Evolutionary conservation across 2,888 invertebrate species (phyloP).

Genomic region (Hemicrepidius hirtus): DNA sequence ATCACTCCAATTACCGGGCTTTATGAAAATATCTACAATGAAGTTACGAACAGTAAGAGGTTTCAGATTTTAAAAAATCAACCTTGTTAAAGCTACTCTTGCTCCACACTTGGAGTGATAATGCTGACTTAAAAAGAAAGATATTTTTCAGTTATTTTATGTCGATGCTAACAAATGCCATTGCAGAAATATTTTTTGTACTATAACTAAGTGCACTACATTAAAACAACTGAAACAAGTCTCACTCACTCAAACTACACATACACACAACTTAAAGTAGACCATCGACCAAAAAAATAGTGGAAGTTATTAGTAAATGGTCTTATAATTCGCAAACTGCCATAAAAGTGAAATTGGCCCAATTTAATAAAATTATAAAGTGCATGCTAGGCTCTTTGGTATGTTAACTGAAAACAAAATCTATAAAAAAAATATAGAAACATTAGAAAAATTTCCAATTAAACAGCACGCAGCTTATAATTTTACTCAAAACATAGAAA

Average conservation of each 20-base stretch:
- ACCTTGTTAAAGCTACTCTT: neutral
- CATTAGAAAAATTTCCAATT: neutral
- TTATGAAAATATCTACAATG: neutral
- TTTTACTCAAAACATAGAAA: conserved; percentile 21
- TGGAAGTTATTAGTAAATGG: conserved; percentile 54
- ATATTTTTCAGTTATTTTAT: conserved; percentile 17
- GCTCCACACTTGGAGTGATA: conserved; percentile 3
- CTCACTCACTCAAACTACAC: neutral
- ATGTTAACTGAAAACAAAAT: conserved; percentile 21
- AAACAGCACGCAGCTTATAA: conserved; percentile 37
- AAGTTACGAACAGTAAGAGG: neutral
- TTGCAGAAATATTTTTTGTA: conserved; percentile 26
- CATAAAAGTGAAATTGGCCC: conserved; percentile 40
- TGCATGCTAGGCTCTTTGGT: conserved; percentile 30
- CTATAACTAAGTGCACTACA: conserved; percentile 25
- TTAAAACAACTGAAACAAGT: conserved; percentile 34
- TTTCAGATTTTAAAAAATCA: conserved; percentile 2
- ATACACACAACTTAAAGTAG: conserved; percentile 25
- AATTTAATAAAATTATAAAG: conserved; percentile 32
- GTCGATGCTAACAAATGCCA: neutral
- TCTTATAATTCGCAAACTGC: conserved; percentile 18
- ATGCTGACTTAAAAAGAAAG: conserved; percentile 2
- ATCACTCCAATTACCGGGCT: neutral
- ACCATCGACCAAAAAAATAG: conserved; percentile 52
- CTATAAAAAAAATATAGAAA: conserved; percentile 25